A percentile compares a stretch with the other conserved stretches of the same genome.
Evolutionary conservation across 53 echinoderm and acorn worm species (phyloP).

Genomic region (Arbacia lixula): DNA sequence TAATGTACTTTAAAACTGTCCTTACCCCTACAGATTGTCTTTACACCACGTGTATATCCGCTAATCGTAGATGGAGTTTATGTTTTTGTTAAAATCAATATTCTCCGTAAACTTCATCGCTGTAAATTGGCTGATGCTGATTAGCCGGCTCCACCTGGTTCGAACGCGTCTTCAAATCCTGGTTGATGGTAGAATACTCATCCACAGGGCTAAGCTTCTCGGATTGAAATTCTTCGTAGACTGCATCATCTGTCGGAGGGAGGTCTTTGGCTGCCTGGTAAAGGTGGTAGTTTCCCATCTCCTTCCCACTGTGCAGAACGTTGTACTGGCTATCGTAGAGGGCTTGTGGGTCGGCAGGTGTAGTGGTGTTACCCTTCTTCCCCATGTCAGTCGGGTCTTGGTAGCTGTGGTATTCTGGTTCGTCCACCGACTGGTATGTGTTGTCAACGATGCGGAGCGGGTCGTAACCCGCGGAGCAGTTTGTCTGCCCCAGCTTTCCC

Average conservation of each 20-base stretch:
- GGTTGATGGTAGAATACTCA: background rate
- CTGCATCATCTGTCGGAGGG: background rate
- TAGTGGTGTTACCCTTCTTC: background rate
- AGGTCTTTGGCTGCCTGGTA: background rate
- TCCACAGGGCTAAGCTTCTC: background rate
- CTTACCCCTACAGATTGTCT: too few relatives aligned
- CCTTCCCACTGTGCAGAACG: background rate
- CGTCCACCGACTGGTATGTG: background rate
- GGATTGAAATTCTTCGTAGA: background rate
- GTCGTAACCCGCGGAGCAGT: background rate
- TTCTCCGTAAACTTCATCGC: slow-evolving; percentile 5
- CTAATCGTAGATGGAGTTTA: too few relatives aligned
- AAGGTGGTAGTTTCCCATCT: slow-evolving; percentile 9
- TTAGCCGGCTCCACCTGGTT: background rate
- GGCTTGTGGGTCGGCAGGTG: background rate
- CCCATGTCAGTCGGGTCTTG: slow-evolving; percentile 9
- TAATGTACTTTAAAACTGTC: too few relatives aligned
- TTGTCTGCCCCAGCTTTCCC: background rate
- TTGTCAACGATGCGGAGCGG: background rate
- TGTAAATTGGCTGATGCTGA: slow-evolving; percentile 10
- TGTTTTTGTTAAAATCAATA: too few relatives aligned
- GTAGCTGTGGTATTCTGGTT: slow-evolving; percentile 6
- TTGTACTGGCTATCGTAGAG: background rate
- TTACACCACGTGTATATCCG: too few relatives aligned
- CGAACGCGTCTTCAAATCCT: too few relatives aligned